A percentile compares a stretch with the other conserved stretches of the same genome.
Evolutionary conservation across 2,797 vertebrate species (phyloP).

Genomic region (Acrossocheilus fasciatus): DNA sequence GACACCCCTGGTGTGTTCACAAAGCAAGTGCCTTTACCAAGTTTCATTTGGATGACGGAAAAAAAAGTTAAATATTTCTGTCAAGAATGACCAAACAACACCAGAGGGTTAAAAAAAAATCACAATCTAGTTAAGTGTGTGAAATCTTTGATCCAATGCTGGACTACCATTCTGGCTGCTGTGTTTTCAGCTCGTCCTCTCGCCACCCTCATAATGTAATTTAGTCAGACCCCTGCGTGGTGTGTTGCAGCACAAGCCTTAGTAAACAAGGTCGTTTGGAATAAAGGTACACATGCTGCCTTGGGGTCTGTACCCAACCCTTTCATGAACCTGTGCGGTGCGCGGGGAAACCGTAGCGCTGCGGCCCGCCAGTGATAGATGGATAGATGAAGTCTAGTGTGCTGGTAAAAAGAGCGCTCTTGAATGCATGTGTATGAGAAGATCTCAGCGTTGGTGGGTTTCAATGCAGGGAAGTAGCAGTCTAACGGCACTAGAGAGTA

Average conservation of each 20-base stretch:
- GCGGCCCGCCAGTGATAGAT: slow-evolving; percentile 27
- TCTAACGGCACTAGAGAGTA: slow-evolving; percentile 71
- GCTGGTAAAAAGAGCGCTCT: not conserved
- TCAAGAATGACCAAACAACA: not conserved
- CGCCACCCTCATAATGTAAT: slow-evolving; percentile 71
- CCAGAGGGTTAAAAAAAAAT: not conserved
- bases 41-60: not conserved
- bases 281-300: slow-evolving; percentile 80
- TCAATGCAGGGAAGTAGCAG: slow-evolving; percentile 64
- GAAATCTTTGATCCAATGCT: not conserved
- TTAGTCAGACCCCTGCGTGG: slow-evolving; percentile 73
- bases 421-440: slow-evolving; percentile 8
- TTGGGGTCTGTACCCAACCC: slow-evolving; percentile 62
- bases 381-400: slow-evolving; percentile 4
- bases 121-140: not conserved
- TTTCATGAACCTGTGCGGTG: slow-evolving; percentile 63
- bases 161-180: not conserved
- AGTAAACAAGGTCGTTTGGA: slow-evolving; percentile 84
- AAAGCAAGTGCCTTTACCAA: not conserved
- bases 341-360: slow-evolving; percentile 18
- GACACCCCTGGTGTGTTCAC: not conserved
- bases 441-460: slow-evolving; percentile 59
- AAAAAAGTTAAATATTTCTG: not conserved
- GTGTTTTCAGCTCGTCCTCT: slow-evolving; percentile 32
- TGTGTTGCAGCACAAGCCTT: slow-evolving; percentile 70